Evolutionary conservation across 1,140 invertebrate genomes (phyloP), one percentile per base, ranked within the genome.

Genomic region (Oryzaephilus surinamensis): DNA sequence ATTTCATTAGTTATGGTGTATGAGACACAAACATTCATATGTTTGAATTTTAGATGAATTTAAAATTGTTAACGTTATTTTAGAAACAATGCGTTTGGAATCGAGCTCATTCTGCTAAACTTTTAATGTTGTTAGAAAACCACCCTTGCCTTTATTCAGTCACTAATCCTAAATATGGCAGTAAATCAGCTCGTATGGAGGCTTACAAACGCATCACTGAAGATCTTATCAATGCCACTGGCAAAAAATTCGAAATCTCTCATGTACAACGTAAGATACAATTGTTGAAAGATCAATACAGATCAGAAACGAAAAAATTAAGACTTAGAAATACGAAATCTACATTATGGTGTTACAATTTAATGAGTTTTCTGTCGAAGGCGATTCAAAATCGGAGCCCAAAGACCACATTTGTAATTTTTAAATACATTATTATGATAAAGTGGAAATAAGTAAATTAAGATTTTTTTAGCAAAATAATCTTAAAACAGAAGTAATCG

Each of bases 221-320:
- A 4, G 23, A 24, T n/a, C 8, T 24, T 4, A 24, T 24, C 11
- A 4, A 10, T 6, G 8, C 11, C 4, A 42, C 40, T 24, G 46
- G 45, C 8, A 48, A 45, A 24, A 24, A 33, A 11, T 51, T 51
- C 27, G 29, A 45, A 12, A 4, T 36, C 4, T 13, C 26, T 8
- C 46, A 51, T 21, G 40, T 51, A 1, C 23, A 33, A 19, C 32
- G 38, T 13, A 51, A 51, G 43, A 48, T 48, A 16, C 38, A 21
- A 11, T 24, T 43, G 14, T 40, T 51, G 8, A 45, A 41, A 36
- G 42, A 37, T 8, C 49, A 51, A 23, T 51, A 34, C 20, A 32
- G 43, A 24, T 36, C 35, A 10, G 48, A 50, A 27, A 37, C 16
- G 10, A 21, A 35, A 30, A 46, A 30, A 42, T 27, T 32, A 3